Percentiles rank a stretch among this genome's conserved stretches.
phyloP scores from a whole-genome alignment of 2,797 vertebrate genomes.

The Poeciliopsis paucimaculata region DNA sequence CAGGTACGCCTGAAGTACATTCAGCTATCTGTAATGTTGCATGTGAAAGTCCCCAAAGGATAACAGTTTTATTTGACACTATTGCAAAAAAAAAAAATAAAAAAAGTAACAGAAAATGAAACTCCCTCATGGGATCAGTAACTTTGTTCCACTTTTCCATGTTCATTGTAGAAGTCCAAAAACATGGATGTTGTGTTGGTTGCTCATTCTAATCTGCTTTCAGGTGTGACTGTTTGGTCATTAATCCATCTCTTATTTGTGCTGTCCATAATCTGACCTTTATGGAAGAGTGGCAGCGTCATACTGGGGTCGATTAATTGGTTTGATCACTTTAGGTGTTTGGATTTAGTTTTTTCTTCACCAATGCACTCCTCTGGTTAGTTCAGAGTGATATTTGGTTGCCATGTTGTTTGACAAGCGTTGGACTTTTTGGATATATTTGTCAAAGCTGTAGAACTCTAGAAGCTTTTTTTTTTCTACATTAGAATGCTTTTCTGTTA shows the following conservation, averaged over 20 bases:
- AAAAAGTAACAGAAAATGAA: neutral
- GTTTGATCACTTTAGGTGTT: too few species aligned
- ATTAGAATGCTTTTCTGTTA: too few species aligned
- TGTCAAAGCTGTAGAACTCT: too few species aligned
- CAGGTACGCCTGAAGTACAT: neutral
- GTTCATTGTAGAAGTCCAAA: neutral
- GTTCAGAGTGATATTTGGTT: too few species aligned
- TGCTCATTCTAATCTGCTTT: neutral
- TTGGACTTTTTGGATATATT: too few species aligned
- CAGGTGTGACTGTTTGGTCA: neutral
- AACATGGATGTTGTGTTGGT: neutral
- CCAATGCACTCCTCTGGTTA: too few species aligned
- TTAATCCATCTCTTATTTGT: neutral
- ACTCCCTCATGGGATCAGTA: neutral
- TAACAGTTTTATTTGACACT: neutral
- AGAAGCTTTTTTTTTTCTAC: too few species aligned
- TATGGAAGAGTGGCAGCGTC: neutral
- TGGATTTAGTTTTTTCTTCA: too few species aligned
- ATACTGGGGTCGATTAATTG: neutral
- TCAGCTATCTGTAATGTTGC: neutral
- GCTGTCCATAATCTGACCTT: neutral
- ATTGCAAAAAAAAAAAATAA: neutral
- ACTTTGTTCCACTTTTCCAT: neutral
- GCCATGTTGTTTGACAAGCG: too few species aligned
- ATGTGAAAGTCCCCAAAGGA: neutral